Conservation (phyloP, 2,797 vertebrate species). For the Agapornis canus region DNA sequence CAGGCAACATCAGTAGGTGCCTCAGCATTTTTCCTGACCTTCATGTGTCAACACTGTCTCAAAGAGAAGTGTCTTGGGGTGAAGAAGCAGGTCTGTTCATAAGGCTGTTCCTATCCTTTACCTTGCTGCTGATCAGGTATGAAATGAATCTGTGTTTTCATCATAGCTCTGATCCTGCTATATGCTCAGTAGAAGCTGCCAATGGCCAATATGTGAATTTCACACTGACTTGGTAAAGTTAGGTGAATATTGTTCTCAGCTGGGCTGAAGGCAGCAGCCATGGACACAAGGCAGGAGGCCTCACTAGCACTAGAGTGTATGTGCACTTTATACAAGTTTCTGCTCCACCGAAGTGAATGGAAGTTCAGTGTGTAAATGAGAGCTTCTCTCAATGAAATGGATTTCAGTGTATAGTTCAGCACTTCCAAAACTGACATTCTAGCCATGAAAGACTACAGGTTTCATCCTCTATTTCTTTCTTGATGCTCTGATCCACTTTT, state of each 20-base stretch:
- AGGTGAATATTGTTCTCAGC: not conserved
- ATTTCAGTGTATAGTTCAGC: not conserved
- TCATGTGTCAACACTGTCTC: not conserved
- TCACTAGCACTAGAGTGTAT: not conserved
- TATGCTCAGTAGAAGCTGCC: not conserved
- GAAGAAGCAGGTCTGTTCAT: not conserved
- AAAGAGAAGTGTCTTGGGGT: not conserved
- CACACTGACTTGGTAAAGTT: not conserved
- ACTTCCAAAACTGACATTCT: not conserved
- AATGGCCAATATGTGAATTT: not conserved
- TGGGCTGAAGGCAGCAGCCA: not conserved
- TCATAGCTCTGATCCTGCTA: accelerated
- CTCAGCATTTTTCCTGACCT: not conserved
- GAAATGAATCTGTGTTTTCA: not conserved
- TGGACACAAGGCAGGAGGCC: not conserved
- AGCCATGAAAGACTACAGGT: not conserved
- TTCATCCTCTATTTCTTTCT: not conserved
- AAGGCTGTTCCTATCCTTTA: not conserved
- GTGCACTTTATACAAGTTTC: not conserved
- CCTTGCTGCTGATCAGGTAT: not conserved
- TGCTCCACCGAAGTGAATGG: not conserved
- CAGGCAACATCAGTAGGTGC: not conserved
- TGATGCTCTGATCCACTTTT: not conserved
- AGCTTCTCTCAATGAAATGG: not conserved
- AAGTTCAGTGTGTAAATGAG: not conserved